Evolutionary conservation across 2,888 invertebrate genomes (phyloP).

Genomic region (Myathropa florea): DNA sequence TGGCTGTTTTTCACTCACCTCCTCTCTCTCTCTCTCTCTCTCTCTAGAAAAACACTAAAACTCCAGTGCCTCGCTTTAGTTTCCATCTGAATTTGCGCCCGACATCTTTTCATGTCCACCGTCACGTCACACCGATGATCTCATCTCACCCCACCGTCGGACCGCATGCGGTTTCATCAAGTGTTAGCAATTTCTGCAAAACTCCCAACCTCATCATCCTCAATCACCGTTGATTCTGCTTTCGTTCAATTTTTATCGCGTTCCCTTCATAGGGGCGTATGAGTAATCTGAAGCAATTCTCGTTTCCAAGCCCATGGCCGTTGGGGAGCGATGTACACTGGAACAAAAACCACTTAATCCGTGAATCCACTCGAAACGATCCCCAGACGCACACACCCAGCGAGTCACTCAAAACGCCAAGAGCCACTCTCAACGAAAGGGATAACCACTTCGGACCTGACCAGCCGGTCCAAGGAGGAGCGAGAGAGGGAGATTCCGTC

Average conservation of each 20-base stretch:
- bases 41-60: too few relatives aligned
- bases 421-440: neutral
- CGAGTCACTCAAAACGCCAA: neutral
- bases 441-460: neutral
- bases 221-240: neutral
- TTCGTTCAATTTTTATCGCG: neutral
- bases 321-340: neutral
- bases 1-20: too few relatives aligned
- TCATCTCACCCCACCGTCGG: neutral
- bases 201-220: neutral
- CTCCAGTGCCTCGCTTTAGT: neutral
- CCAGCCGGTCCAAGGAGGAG: neutral
- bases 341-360: neutral
- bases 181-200: neutral
- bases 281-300: constrained; percentile 31
- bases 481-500: neutral
- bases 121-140: neutral
- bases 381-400: neutral
- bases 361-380: neutral
- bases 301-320: neutral
- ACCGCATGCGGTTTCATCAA: neutral
- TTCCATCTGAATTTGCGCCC: neutral
- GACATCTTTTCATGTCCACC: neutral
- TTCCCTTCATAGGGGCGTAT: constrained; percentile 53
- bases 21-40: neutral